Conservation (phyloP, 2,797 vertebrate species). For the Crenuchus spilurus region DNA sequence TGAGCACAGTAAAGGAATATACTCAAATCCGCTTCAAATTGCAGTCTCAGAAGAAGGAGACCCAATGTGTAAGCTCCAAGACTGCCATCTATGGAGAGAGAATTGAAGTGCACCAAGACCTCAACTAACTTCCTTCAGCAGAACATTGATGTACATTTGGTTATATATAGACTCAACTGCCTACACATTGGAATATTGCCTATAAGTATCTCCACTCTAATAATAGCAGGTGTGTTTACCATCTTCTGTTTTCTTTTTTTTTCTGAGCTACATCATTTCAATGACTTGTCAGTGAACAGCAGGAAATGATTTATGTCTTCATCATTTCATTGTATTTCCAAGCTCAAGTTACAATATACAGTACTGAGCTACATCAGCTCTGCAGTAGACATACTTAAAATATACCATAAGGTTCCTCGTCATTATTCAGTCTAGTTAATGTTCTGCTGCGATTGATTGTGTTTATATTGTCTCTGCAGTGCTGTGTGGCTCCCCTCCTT, state of each 20-base stretch:
- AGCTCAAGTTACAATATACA: too few species aligned
- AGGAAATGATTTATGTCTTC: too few species aligned
- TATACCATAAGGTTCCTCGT: not conserved
- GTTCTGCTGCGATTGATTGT: not conserved
- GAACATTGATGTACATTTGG: too few species aligned
- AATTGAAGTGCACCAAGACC: conserved; percentile 42
- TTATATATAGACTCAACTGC: too few species aligned
- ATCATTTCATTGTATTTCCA: too few species aligned
- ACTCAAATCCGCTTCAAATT: not conserved
- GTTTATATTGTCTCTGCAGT: conserved; percentile 70
- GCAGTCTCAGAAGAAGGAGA: not conserved
- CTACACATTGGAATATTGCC: too few species aligned
- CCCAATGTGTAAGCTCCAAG: conserved; percentile 46
- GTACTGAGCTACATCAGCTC: not conserved
- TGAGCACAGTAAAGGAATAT: conserved; percentile 7
- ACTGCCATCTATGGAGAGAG: conserved; percentile 58
- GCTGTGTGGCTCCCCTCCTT: conserved; percentile 88
- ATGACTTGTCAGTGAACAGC: too few species aligned
- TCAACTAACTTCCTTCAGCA: not conserved
- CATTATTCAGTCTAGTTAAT: not conserved
- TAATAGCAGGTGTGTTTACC: too few species aligned
- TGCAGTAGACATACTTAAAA: not conserved
- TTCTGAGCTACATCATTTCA: too few species aligned
- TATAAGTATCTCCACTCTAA: too few species aligned
- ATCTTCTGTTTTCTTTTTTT: too few species aligned